Evolutionary conservation across 2,113 vertebrate genomes (phyloP).

Genomic region (Oxygymnocypris stewartii): DNA sequence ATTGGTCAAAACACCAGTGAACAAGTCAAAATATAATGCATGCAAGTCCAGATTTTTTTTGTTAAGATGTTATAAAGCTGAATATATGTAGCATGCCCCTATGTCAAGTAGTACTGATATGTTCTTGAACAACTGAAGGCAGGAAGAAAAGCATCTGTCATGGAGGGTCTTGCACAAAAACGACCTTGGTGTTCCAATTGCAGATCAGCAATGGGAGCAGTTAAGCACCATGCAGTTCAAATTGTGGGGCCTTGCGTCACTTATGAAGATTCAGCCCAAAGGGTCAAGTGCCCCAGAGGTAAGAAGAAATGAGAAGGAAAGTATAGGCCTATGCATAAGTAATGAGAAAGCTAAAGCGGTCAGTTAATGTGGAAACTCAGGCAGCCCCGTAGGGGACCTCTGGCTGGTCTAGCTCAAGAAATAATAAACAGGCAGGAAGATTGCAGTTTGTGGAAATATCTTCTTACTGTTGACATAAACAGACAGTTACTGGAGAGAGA

Average conservation of each 20-base stretch:
- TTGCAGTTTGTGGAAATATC: neutral
- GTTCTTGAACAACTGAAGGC: neutral
- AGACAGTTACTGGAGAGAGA: neutral
- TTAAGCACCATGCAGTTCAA: neutral
- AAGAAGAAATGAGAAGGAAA: conserved; percentile 19
- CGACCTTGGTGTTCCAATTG: neutral
- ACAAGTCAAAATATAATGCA: neutral
- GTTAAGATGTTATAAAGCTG: neutral
- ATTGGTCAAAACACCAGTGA: neutral
- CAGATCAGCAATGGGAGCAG: neutral
- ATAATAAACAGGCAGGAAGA: conserved; percentile 6
- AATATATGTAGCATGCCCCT: neutral
- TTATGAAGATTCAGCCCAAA: conserved; percentile 30
- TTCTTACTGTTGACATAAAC: neutral
- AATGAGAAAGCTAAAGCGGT: neutral
- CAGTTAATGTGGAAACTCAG: conserved; percentile 24
- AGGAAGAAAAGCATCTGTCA: neutral
- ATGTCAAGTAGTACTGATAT: neutral
- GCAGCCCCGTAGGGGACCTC: conserved; percentile 10
- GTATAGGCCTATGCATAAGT: conserved; percentile 24
- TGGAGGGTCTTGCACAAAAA: neutral
- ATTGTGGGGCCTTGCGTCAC: conserved; percentile 7
- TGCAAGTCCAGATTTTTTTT: neutral
- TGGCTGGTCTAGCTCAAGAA: neutral
- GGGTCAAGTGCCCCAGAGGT: conserved; percentile 24